Conservation (phyloP, 2,797 vertebrate species). For the Artibeus jamaicensis region DNA sequence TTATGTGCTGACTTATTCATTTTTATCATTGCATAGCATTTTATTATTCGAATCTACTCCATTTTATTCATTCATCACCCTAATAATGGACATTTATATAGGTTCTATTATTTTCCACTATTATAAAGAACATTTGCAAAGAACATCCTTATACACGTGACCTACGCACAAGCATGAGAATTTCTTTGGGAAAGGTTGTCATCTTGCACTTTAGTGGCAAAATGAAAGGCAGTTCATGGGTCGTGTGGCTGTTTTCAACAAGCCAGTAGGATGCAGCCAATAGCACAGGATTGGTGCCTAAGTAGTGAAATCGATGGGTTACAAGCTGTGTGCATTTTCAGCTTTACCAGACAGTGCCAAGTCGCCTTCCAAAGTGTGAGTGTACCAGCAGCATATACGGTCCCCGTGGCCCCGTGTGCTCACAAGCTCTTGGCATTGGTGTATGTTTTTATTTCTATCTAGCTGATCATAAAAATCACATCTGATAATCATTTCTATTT, state of each 20-base stretch:
- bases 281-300: neutral
- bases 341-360: neutral
- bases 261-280: neutral
- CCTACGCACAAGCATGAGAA: neutral
- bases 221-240: neutral
- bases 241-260: neutral
- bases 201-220: neutral
- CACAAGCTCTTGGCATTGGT: neutral
- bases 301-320: neutral
- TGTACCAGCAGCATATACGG: neutral
- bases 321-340: neutral
- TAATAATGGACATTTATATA: neutral
- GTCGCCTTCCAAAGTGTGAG: neutral
- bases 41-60: neutral
- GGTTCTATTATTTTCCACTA: neutral
- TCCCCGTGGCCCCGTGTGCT: neutral
- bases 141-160: neutral
- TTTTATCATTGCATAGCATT: neutral
- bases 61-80: neutral
- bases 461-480: conserved; percentile 2
- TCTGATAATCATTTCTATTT: conserved; percentile 23
- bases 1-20: neutral
- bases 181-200: conserved; percentile 12
- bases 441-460: neutral
- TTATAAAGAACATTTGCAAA: neutral